Evolutionary conservation across 2,797 vertebrate species (phyloP).

Genomic region (Adrianichthys oophorus): DNA sequence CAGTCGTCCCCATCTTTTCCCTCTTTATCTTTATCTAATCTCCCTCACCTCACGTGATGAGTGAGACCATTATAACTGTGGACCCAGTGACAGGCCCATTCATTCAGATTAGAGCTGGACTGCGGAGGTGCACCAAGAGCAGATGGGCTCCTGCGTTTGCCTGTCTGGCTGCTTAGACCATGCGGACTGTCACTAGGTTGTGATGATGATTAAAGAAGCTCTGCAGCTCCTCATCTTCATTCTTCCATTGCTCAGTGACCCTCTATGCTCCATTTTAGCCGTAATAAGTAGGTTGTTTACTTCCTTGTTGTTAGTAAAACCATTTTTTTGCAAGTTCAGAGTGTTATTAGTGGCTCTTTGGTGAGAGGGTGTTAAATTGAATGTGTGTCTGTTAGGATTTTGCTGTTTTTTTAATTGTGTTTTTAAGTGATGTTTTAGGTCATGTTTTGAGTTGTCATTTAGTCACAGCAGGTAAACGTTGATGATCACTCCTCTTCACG

Average conservation of each 20-base stretch:
- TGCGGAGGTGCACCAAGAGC: constrained; percentile 67
- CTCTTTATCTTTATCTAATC: constrained; percentile 42
- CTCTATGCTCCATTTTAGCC: neutral
- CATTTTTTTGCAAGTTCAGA: neutral
- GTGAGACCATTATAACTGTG: constrained; percentile 47
- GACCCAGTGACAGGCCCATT: constrained; percentile 64
- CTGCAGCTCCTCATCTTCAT: constrained; percentile 36
- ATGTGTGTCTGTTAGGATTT: neutral
- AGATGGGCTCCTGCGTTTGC: constrained; percentile 67
- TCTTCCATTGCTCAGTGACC: neutral
- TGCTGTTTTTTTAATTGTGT: too few species aligned
- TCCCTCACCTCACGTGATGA: constrained; percentile 35
- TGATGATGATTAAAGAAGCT: constrained; percentile 78
- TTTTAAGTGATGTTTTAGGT: too few species aligned
- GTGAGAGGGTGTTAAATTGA: neutral
- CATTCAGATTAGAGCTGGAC: constrained; percentile 74
- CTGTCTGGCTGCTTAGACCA: constrained; percentile 37
- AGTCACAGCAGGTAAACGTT: too few species aligned
- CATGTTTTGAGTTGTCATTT: too few species aligned
- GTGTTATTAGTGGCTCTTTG: neutral
- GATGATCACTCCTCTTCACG: too few species aligned
- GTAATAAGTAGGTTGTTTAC: neutral
- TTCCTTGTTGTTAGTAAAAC: neutral
- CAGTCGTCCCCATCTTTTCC: neutral
- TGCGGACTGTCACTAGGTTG: constrained; percentile 57